Conservation (phyloP, 2,113 vertebrate species). For the Delphinapterus leucas region DNA sequence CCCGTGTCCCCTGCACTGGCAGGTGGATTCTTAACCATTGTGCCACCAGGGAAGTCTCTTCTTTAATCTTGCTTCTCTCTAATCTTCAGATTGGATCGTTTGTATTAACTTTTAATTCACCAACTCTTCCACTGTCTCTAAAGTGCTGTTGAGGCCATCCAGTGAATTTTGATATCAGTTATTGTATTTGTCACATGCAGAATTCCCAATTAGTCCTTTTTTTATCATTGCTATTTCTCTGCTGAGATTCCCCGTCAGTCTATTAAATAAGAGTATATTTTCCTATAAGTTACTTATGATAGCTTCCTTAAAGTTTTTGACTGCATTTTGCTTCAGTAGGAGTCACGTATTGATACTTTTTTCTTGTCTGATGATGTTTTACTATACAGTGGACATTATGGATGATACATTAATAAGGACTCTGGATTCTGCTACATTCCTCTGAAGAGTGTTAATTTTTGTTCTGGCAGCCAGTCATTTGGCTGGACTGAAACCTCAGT, state of each 20-base stretch:
- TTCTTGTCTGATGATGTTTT: not conserved
- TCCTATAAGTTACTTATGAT: not conserved
- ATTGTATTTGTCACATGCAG: not conserved
- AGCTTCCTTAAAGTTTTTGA: not conserved
- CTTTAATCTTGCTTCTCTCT: not conserved
- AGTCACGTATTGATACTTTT: not conserved
- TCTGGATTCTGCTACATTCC: not conserved
- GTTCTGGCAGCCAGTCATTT: not conserved
- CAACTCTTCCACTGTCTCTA: not conserved
- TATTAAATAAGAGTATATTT: not conserved
- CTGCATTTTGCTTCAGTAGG: not conserved
- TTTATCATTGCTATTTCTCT: not conserved
- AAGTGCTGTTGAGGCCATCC: not conserved
- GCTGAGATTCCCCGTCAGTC: not conserved
- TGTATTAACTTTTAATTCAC: not conserved
- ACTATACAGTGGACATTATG: not conserved
- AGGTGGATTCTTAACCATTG: too few species aligned
- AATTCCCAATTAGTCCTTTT: not conserved
- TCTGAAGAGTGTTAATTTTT: not conserved
- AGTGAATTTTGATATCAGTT: not conserved
- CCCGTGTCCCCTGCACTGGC: too few species aligned
- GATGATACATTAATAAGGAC: not conserved
- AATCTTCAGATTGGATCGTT: not conserved
- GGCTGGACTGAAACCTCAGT: not conserved
- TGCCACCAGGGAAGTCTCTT: not conserved